These are phyloP conservation scores for Aspiorhynchus laticeps DNA, from an alignment of 2,113 vertebrate species.

Conservation along the genomic window DNA sequence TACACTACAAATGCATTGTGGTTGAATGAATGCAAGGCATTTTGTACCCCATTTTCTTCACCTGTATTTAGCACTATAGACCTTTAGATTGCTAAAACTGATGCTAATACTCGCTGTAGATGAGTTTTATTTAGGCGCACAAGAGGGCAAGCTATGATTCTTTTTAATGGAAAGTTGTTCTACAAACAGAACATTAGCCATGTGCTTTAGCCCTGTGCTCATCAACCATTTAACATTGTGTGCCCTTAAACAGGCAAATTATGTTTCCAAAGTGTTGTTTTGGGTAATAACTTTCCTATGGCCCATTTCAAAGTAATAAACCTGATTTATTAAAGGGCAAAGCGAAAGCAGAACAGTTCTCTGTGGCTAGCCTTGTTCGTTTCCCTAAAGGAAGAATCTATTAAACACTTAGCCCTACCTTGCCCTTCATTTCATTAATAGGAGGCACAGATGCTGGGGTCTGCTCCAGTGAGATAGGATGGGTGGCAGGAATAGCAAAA, in stretches of 20 bases:
- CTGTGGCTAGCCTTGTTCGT: conserved; percentile 1
- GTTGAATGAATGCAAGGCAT: neutral
- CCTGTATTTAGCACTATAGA: neutral
- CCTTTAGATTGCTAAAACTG: neutral
- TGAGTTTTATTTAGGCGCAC: neutral
- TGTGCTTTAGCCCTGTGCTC: neutral
- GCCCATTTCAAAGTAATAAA: conserved; percentile 33
- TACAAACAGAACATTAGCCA: conserved; percentile 19
- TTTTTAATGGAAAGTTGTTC: neutral
- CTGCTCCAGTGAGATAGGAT: conserved; percentile 49
- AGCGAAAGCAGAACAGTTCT: neutral
- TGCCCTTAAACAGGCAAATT: conserved; percentile 19
- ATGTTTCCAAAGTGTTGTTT: conserved; percentile 22
- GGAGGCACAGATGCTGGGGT: conserved; percentile 28
- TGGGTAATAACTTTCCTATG: conserved; percentile 17
- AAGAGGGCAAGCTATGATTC: neutral
- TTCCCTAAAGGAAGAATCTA: conserved; percentile 40
- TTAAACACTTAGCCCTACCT: conserved; percentile 41
- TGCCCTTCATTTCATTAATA: conserved; percentile 45
- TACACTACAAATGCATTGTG: neutral
- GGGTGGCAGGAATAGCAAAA: conserved; percentile 39
- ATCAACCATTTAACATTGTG: conserved; percentile 21
- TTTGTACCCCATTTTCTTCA: neutral
- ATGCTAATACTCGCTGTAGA: neutral
- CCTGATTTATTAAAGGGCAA: conserved; percentile 31